Evolutionary conservation across 92 coral and sea anemone genomes (phyloP), one percentile per base, ranked within the genome.

Genomic region (Hydrozoanthus gracilis): DNA sequence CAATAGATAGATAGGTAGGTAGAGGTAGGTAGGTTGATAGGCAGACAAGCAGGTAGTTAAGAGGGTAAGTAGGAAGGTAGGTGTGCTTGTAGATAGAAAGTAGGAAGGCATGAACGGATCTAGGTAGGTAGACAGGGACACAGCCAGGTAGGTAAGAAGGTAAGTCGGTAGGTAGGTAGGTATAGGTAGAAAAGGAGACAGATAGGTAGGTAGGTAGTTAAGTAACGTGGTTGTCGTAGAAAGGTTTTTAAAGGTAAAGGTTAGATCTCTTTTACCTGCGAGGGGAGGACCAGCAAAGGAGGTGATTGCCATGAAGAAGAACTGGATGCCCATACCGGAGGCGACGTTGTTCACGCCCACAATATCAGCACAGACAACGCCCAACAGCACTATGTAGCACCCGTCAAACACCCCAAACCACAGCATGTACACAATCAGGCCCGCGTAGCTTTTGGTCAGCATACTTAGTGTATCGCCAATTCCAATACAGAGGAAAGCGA

Each of bases 381-480:
- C 99, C 73, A 96, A 79, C 8, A 96, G 71, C 8, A 94, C 98
- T 51, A 96, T 90, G 68, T 86, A 96, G 88, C 99, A 96, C 44
- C 99, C 99, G 68, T 96, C 99, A 62, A 96, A 96, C 60, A 96
- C 92, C 51, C 99, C 99, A 51, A 96, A 96, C 78, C 93, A 91
- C 39, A 94, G 92, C 99, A 96, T 96, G 86, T 96, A 96, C 80
- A 90, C 86, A 18, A 90, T 95, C 46, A 96, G 90, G 20, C 99
- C 99, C 15, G 85, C 87, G 80, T 94, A 96, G 80, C 92, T 93
- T 61, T 83, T 96, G 67, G 98, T 94, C 86, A 94, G 83, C 27
- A 96, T 95, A 20, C 92, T 92, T 51, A 96, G 86, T 20, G 96
- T 92, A 85, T 96, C 84, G 5, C 93, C 98, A 15, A 92, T 90